Percentiles rank a stretch among this genome's conserved stretches.
Conservation (phyloP, 1,140 invertebrate species). For the Pomacea maculata region DNA sequence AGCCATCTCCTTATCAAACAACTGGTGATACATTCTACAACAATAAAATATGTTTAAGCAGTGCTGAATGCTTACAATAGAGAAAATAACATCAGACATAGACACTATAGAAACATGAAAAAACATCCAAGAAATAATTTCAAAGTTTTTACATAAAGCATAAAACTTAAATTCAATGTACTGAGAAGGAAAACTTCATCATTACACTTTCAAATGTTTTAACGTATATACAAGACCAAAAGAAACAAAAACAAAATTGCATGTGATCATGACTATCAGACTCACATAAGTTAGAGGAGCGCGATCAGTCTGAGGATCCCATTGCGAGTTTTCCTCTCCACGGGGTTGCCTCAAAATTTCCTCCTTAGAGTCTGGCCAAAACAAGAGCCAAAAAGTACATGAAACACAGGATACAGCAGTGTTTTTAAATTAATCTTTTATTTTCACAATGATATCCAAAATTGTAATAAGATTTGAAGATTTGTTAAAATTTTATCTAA, state of each 20-base stretch:
- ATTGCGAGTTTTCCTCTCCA: slow-evolving; percentile 38
- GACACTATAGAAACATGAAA: neutral
- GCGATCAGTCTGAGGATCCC: slow-evolving; percentile 36
- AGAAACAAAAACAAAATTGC: no score
- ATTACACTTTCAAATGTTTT: no score
- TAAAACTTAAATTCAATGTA: no score
- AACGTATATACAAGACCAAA: no score
- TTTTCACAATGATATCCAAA: no score
- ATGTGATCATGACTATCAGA: neutral
- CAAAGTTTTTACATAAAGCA: no score
- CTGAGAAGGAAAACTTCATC: no score
- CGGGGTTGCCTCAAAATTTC: slow-evolving; percentile 8
- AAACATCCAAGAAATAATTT: neutral
- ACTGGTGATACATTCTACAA: neutral
- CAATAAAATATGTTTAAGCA: neutral
- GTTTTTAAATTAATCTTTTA: no score
- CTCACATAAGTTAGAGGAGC: slow-evolving; percentile 43
- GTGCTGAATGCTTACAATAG: neutral
- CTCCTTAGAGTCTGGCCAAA: slow-evolving; percentile 19
- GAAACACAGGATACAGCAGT: neutral
- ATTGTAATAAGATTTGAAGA: no score
- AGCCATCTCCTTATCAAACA: no score
- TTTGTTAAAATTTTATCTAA: no score
- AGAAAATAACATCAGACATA: neutral
- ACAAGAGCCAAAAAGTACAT: neutral